Evolutionary conservation across 2,797 vertebrate species (phyloP).

Genomic region (Chelidonichthys spinosus): DNA sequence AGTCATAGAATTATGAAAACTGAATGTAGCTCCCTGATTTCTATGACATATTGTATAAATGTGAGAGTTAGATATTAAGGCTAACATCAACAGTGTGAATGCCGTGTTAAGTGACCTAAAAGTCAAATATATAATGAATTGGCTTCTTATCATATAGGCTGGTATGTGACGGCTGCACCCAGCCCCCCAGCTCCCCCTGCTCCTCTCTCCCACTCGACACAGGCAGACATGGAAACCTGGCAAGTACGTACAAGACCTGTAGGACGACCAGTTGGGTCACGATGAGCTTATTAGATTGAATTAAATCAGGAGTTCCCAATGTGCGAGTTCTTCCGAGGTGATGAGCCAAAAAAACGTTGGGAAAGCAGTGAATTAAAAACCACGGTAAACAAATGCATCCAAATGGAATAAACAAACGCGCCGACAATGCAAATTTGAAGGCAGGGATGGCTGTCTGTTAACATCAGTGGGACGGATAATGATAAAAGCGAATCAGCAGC

Average conservation of each 20-base stretch:
- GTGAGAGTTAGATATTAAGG: too few species aligned
- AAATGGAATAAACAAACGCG: conserved; percentile 44
- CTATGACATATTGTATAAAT: background rate
- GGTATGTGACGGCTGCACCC: conserved; percentile 17
- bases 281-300: conserved; percentile 53
- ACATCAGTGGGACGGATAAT: conserved; percentile 51
- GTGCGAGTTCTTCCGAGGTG: conserved; percentile 26
- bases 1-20: background rate
- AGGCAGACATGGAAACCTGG: conserved; percentile 47
- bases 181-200: conserved; percentile 23
- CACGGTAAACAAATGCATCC: conserved; percentile 28
- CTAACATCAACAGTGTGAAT: background rate
- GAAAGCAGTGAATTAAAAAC: conserved; percentile 16
- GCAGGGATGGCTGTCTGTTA: conserved; percentile 45
- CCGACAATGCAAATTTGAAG: conserved; percentile 18
- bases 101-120: background rate
- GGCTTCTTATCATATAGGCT: too few species aligned
- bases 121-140: conserved; percentile 9
- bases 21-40: background rate
- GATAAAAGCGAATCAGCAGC: conserved; percentile 67
- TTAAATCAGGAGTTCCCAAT: conserved; percentile 49
- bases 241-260: conserved; percentile 70
- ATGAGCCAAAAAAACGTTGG: conserved; percentile 23
- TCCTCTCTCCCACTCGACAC: conserved; percentile 19
- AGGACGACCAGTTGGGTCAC: conserved; percentile 58